Base-by-base conservation (phyloP, 1,140 invertebrate genomes). In the Liolophura sinensis region DNA sequence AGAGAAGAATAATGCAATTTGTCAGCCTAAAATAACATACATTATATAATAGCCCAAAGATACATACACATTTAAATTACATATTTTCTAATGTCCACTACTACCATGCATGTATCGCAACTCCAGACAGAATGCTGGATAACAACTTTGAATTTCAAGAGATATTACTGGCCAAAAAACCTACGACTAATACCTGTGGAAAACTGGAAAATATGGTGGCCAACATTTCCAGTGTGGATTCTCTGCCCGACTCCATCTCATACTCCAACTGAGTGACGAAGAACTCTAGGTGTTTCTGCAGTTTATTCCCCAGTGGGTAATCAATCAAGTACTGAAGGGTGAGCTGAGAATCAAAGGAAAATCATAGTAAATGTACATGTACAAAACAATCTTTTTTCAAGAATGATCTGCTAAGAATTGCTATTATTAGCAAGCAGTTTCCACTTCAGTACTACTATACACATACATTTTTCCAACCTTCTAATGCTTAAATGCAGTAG, bases 181-280 rank as follows among this genome's bases (percentile, higher is more conserved):
- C 31, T 5, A 40, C 3, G 31, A 40, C 3, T 3, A 40, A 40
- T 83, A 93, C 90, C 79, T 89, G 78, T 61, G 92, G 89, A 75
- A 96, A 92, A 61, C 89, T 89, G 52, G 88, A 89, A 56, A 97
- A 89, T 40, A 97, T 88, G 55, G 88, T 87, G 31, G 91, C 88
- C 25, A 98, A 82, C 87, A 97, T 94, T 79, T 93, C 90, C 0
- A 97, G 83, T 0, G 92, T 93, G 14, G 94, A 95, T 58, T 92
- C 86, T 31, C 95, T 86, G 5, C 96, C 96, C 56, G 89, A 87
- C 71, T 92, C 89, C 62, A 91, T 74, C 64, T 92, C 90, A 76
- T 93, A 97, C 56, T 89, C 89, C 49, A 97, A 78, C 75, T 98
- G 94, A 0, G 88, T 87, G 12, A 92, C 82, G 82, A 92, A 97